Conservation (phyloP, 92 coral and sea anemone species). For the Meandrina meandrites region DNA sequence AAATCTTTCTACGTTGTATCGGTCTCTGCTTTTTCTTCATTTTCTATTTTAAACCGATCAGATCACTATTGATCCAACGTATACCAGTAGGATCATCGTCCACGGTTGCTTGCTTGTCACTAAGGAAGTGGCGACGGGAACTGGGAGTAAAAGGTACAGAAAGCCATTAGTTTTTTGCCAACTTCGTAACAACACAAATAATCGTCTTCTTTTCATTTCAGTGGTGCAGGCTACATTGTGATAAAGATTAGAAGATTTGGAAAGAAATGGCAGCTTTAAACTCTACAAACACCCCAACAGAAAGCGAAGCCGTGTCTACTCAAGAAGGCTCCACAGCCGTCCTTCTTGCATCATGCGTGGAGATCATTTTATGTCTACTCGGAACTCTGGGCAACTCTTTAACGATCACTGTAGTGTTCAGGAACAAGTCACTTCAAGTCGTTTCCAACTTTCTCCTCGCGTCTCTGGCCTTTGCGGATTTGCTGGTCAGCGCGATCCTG, state of each 20-base stretch:
- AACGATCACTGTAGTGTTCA: conserved; percentile 66
- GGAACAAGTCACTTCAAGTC: conserved; percentile 72
- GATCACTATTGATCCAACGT: too few species aligned
- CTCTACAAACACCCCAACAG: neutral
- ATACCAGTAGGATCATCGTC: too few species aligned
- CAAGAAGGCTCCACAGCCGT: conserved; percentile 44
- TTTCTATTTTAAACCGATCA: too few species aligned
- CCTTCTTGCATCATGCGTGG: conserved; percentile 75
- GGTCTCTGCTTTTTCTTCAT: too few species aligned
- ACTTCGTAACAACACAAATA: too few species aligned
- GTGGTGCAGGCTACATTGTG: neutral
- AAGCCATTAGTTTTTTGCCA: too few species aligned
- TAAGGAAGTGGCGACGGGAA: too few species aligned
- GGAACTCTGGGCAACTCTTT: conserved; percentile 83
- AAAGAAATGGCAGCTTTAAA: neutral
- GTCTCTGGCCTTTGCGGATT: conserved; percentile 81
- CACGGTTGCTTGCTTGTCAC: too few species aligned
- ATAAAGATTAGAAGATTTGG: neutral
- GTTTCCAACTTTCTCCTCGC: conserved; percentile 81
- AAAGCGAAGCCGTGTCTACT: neutral
- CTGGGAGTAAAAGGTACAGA: too few species aligned
- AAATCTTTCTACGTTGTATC: too few species aligned
- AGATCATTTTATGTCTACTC: conserved; percentile 57
- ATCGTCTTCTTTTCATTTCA: neutral
- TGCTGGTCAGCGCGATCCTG: conserved; percentile 71